Evolutionary conservation across 2,113 vertebrate genomes (phyloP), one percentile per base, ranked within the genome.

Genomic region (Cyanistes caeruleus): DNA sequence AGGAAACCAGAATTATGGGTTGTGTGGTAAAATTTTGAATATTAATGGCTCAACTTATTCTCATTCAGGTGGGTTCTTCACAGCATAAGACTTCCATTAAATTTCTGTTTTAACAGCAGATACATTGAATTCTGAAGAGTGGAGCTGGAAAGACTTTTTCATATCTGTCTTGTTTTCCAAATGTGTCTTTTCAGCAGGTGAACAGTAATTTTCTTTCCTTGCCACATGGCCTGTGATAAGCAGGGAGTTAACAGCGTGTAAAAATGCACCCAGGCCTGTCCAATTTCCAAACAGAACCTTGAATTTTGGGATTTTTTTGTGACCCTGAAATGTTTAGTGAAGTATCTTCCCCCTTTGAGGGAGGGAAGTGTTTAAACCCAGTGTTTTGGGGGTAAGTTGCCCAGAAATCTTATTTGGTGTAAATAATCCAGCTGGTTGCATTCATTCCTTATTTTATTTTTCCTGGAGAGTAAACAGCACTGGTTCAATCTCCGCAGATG

Each of bases 41-140:
- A 4, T n/a, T 33, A 25, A 0, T 16, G 14, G 53, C 56, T 77
- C 15, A 19, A 0, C 0, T 55, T 44, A 15, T 4, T 60, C 39
- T 67, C 24, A 15, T 30, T 74, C 27, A 58, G 31, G 25, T 65
- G 24, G 9, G 20, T 53, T 77, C 37, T 84, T 83, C 51, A 31
- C 17, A 75, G 52, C 21, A 6, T 23, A 33, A 56, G 48, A 48
- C 37, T 76, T 46, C 13, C 6, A 19, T 58, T 37, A 7, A 53
- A 37, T 41, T 49, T 7, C 24, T 62, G 5, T 41, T 93, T 70
- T 37, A 68, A 33, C 44, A 69, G 49, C n/a, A 65, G 20, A 16
- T 65, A 69, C 3, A 3, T 0, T 51, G 62, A 56, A 49, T 64
- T 87, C 58, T 87, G 53, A 60, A 24, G n/a, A 44, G 37, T 69